These are phyloP conservation scores for Caprella mutica DNA, from an alignment of 2,888 invertebrate species.

Conservation along the genomic window DNA sequence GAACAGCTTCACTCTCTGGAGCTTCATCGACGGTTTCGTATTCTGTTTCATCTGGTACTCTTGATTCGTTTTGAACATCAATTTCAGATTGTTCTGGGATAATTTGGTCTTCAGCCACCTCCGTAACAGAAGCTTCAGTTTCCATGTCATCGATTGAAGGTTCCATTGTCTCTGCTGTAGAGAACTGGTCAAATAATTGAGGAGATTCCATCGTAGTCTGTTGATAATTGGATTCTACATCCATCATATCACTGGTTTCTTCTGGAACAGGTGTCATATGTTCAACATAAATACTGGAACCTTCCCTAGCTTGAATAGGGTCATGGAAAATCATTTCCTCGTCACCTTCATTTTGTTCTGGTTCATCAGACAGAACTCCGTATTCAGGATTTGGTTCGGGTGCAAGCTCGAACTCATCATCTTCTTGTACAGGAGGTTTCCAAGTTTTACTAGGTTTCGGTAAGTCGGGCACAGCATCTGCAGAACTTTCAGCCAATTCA, in stretches of 20 bases:
- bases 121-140: too few relatives aligned
- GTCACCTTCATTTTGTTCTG: background rate
- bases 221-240: slow-evolving; percentile 1
- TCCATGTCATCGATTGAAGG: too few relatives aligned
- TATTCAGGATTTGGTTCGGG: slow-evolving; percentile 30
- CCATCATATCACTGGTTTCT: slow-evolving; percentile 5
- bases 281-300: background rate
- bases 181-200: too few relatives aligned
- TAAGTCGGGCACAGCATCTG: background rate
- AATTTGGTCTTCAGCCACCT: too few relatives aligned
- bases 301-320: background rate
- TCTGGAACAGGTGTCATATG: slow-evolving; percentile 12
- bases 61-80: too few relatives aligned
- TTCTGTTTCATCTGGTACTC: too few relatives aligned
- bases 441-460: slow-evolving; percentile 3
- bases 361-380: background rate
- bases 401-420: slow-evolving; percentile 25
- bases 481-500: slow-evolving; percentile 10
- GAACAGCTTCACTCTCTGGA: too few relatives aligned
- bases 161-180: too few relatives aligned
- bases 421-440: background rate
- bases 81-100: too few relatives aligned
- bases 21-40: too few relatives aligned
- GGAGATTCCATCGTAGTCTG: too few relatives aligned
- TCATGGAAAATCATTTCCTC: slow-evolving; percentile 5